Base-by-base conservation (phyloP, 2,113 vertebrate species). In the Chunga burmeisteri region DNA sequence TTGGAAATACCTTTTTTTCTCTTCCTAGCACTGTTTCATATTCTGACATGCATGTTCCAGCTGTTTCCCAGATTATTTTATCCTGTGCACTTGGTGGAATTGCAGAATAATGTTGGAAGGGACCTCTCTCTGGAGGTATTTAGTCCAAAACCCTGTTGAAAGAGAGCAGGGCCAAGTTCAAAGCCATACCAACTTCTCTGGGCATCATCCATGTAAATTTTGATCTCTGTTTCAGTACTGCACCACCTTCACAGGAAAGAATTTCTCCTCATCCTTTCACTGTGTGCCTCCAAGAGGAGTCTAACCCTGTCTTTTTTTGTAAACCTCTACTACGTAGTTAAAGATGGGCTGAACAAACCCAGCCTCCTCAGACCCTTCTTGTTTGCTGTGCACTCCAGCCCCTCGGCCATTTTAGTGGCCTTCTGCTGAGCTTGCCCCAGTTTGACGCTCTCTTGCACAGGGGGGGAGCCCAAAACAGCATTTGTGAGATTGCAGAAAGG, bases 11-110 rank as follows among this genome's bases (percentile, higher is more conserved):
- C 10, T 32, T 72, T 90, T 81, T 55, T 71, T 9, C 11, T 91
- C 47, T 81, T 88, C 30, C 9, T 75, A 67, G 23, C 27, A 29
- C 49, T 25, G 9, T 67, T 75, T 74, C 23, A 13, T 89, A 22
- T 49, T 87, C 70, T 73, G 78, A 50, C 4, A 4, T 27, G 16
- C 17, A 7, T 29, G 11, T 16, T 53, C 2, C 6, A 80, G 78
- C 16, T 26, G 11, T 56, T 75, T 42, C 22, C 38, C 26, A 68
- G 29, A 16, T 47, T 50, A 47, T 63, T 85, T 87, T 79, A 58
- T 47, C 19, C 22, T 62, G 21, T 0, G 0, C 4, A 17, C 14
- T 53, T 83, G 13, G 5, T 78, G 47, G 42, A 84, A 73, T 42
- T 80, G 27, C 17, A 86, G 19, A 73, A 36, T 53, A 55, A 59